phyloP scores from a whole-genome alignment of 2,797 vertebrate species.

The Ptychadena robeensis region DNA sequence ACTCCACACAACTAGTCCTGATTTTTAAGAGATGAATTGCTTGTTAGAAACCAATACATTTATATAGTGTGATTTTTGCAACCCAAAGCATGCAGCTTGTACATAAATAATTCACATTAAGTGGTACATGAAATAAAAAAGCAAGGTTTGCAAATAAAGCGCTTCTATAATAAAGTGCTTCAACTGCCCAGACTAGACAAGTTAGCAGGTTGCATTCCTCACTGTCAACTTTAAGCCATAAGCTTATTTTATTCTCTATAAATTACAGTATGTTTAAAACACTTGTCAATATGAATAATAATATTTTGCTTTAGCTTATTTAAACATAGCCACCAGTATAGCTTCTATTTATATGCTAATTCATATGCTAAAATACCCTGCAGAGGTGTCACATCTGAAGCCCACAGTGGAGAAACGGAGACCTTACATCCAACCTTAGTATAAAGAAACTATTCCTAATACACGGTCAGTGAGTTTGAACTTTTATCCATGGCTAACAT shows the following conservation, averaged over 20 bases:
- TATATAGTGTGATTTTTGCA: neutral
- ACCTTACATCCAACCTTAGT: neutral
- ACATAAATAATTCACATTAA: constrained; percentile 56
- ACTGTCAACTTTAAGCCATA: constrained; percentile 53
- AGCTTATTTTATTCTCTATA: constrained; percentile 59
- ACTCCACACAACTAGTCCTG: neutral
- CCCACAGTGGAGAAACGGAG: neutral
- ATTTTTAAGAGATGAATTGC: neutral
- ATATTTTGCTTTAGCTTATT: constrained; percentile 48
- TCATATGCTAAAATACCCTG: constrained; percentile 40
- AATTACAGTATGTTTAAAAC: constrained; percentile 58
- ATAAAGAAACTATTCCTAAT: no score
- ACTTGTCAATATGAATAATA: constrained; percentile 62
- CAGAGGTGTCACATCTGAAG: constrained; percentile 37
- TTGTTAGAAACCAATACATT: constrained; percentile 3
- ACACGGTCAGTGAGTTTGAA: no score
- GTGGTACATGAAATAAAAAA: constrained; percentile 50
- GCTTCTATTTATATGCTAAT: constrained; percentile 61
- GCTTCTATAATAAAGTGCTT: constrained; percentile 42
- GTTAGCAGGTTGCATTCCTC: constrained; percentile 53
- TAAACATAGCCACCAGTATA: constrained; percentile 48
- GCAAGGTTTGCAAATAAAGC: constrained; percentile 52
- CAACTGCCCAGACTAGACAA: constrained; percentile 54
- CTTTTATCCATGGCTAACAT: neutral
- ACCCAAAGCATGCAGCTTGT: neutral